Evolutionary conservation across 1,140 invertebrate species (phyloP).

Genomic region (Hesperophylax magnus): DNA sequence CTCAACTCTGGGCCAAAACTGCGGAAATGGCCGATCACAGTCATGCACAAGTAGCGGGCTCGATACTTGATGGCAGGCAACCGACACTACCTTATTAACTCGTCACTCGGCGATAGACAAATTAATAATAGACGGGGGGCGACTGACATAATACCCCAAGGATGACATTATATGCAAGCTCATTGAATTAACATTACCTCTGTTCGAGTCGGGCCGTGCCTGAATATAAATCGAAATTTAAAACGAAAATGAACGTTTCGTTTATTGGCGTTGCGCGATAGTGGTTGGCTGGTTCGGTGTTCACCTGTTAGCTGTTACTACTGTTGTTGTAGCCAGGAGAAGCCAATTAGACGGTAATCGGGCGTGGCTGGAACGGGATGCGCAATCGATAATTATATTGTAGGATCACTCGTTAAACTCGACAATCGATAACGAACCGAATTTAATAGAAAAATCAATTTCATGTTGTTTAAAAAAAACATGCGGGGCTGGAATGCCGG

Average conservation of each 20-base stretch:
- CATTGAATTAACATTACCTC: constrained; percentile 38
- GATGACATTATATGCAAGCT: constrained; percentile 31
- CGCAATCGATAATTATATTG: constrained; percentile 1
- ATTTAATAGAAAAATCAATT: not conserved
- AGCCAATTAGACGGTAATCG: constrained; percentile 19
- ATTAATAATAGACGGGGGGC: not conserved
- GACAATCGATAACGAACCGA: constrained; percentile 10
- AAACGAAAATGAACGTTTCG: constrained; percentile 29
- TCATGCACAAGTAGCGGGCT: not conserved
- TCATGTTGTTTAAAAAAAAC: too few species aligned
- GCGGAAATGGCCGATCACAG: not conserved
- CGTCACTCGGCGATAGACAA: not conserved
- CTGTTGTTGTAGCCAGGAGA: not conserved
- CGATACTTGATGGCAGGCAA: not conserved
- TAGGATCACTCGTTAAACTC: not conserved
- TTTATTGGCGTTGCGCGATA: constrained; percentile 16
- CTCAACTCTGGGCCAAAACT: not conserved
- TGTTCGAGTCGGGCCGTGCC: constrained; percentile 4
- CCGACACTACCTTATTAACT: not conserved
- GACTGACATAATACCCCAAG: not conserved
- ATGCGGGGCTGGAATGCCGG: too few species aligned
- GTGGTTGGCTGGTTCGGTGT: not conserved
- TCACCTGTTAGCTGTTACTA: not conserved
- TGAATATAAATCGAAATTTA: constrained; percentile 45
- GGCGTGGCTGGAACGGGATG: constrained; percentile 13